Evolutionary conservation across 2,113 vertebrate genomes (phyloP).

Genomic region (Microtus richardsoni): DNA sequence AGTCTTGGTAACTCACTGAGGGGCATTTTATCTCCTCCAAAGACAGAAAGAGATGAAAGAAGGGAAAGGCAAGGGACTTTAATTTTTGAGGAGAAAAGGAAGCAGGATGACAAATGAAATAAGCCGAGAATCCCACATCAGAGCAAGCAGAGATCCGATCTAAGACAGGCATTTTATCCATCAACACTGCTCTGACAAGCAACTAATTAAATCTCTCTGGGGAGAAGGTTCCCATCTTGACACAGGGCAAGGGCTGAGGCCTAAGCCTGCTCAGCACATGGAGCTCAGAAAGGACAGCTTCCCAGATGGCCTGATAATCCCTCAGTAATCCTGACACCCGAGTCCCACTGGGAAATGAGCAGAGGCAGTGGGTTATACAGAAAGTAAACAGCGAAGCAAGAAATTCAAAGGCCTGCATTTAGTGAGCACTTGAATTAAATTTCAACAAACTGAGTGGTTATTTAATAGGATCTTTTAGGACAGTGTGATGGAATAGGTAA

Average conservation of each 20-base stretch:
- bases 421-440: background rate
- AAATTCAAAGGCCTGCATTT: constrained; percentile 24
- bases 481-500: background rate
- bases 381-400: background rate
- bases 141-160: constrained; percentile 29
- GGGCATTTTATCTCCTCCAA: constrained; percentile 42
- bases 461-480: constrained; percentile 22
- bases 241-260: background rate
- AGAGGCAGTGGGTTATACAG: background rate
- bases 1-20: background rate
- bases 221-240: constrained; percentile 51
- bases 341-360: constrained; percentile 19
- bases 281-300: constrained; percentile 48
- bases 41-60: background rate
- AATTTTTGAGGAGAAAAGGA: constrained; percentile 58
- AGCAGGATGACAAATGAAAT: constrained; percentile 59
- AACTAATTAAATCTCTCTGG: constrained; percentile 69
- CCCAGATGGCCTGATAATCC: constrained; percentile 73
- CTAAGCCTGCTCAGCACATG: constrained; percentile 54
- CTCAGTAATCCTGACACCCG: constrained; percentile 22
- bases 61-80: background rate
- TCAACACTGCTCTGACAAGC: constrained; percentile 51
- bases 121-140: constrained; percentile 72
- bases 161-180: constrained; percentile 49
- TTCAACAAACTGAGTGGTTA: background rate